phyloP scores from a whole-genome alignment of 2,888 invertebrate genomes.

The Emesis furor region DNA sequence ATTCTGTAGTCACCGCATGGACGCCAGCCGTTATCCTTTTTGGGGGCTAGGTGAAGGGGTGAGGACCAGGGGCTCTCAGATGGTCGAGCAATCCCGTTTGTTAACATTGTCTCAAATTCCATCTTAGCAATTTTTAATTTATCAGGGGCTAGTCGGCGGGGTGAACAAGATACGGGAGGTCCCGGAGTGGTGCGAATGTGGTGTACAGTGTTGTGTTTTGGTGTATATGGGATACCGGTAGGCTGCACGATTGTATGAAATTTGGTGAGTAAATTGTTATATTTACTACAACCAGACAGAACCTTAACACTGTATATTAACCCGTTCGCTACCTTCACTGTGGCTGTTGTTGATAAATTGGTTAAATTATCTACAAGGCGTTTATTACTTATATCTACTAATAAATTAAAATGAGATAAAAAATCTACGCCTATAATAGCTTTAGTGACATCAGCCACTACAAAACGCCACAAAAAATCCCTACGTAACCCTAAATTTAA shows the following conservation, averaged over 20 bases:
- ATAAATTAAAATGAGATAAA: conserved; percentile 56
- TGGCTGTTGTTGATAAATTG: conserved; percentile 23
- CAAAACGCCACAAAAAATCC: conserved; percentile 71
- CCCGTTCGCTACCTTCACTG: neutral
- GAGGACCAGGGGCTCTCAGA: conserved; percentile 52
- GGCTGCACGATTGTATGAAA: conserved; percentile 46
- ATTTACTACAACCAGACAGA: too few species aligned
- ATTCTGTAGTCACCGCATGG: conserved; percentile 53
- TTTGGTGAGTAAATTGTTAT: neutral
- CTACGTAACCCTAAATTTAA: conserved; percentile 73
- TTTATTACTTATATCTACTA: conserved; percentile 75
- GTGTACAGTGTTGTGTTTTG: conserved; percentile 55
- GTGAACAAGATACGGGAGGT: conserved; percentile 46
- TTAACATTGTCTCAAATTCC: neutral
- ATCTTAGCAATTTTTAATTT: conserved; percentile 23
- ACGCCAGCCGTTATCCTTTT: conserved; percentile 55
- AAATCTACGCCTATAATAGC: conserved; percentile 70
- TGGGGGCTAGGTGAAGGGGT: conserved; percentile 49
- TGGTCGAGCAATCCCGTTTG: conserved; percentile 32
- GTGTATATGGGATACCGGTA: conserved; percentile 23
- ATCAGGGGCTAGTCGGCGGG: conserved; percentile 50
- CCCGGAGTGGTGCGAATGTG: conserved; percentile 55
- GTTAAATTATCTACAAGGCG: conserved; percentile 64
- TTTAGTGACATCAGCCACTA: conserved; percentile 74
- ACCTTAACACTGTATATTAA: too few species aligned